Evolutionary conservation across 1,140 invertebrate species (phyloP), one percentile per base, ranked within the genome.

Genomic region (Pogonomyrmex barbatus): DNA sequence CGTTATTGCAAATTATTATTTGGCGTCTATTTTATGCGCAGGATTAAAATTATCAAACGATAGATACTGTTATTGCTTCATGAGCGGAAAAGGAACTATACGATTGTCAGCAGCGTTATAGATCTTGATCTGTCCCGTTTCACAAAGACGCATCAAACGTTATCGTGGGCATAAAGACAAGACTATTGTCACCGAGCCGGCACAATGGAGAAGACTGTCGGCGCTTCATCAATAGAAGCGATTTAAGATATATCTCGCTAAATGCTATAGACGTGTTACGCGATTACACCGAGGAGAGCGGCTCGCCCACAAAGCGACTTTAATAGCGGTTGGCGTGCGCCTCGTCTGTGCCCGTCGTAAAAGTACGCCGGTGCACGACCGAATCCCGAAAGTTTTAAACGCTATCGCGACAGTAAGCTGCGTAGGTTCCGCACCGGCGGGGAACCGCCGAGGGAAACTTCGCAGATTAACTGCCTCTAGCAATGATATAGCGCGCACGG

Each of bases 391-490:
- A 89, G 84, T 89, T 88, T 86, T 78, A 68, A 87, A 73, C 42
- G 76, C 87, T 52, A 71, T 54, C 50, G 47, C 14, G 54, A 83
- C 79, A 30, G 52, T 50, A 71, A 58, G 42, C 56, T 30, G 50
- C 75, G 73, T 73, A 45, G 67, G 65, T 58, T 71, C n/a, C 8
- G 39, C 36, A 71, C 56, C 33, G 42, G 54, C 30, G 73, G 54
- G 58, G 60, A 67, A 45, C 14, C 58, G 50, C 14, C 58, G 45
- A 36, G 39, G 36, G 52, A 47, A 90, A 90, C 54, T 90, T 86
- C n/a, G 63, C 50, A 47, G 89, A 90, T 90, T 90, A 90, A 90
- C 87, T 86, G 89, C 45, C 62, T 78, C 60, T 42, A 70, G 82
- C 73, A 88, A 90, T 90, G 86, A 88, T 65, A 67, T 42, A 83